Evolutionary conservation across 2,113 vertebrate species (phyloP), one percentile per base, ranked within the genome.

Genomic region (Dendropsophus ebraccatus): DNA sequence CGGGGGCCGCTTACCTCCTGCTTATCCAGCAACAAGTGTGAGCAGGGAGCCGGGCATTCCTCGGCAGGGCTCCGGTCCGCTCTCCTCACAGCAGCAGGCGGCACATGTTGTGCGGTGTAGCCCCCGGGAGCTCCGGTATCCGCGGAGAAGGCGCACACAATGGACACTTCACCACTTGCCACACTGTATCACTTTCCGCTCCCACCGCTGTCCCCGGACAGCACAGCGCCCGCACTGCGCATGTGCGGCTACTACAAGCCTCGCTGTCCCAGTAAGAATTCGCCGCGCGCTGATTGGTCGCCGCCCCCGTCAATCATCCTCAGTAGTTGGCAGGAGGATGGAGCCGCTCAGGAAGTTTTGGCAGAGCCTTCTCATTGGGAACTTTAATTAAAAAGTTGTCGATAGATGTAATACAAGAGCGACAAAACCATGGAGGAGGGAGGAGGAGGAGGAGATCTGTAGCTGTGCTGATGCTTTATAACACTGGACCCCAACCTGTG

Each of bases 1-100:
- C 88, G 41, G 45, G 86, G 84, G 90, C 88, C 89, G 81, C 90
- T 69, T 88, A 93, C 91, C 89, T 91, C 90, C 60, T 35, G 50
- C 90, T 88, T 90, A 87, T 73, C 75, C 84, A 58, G 67, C 78
- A 84, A 84, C 87, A 89, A 89, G 89, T 88, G 74, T 69, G 82
- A 82, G 62, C 90, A 45, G 87, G 87, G 80, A 80, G 86, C 88
- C 85, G 73, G 87, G 86, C 87, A 77, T 89, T 47, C 87, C 90
- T 84, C 87, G 12, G 65, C 80, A 80, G 79, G 81, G n/a, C n/a
- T n/a, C n/a, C n/a, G 87, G 75, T 80, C 90, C 60, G 17, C 62
- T 69, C 87, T 83, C 86, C 86, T 65, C 86, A 81, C 56, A 67
- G 23, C 60, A 54, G 23, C 32, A 9, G 45, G 30, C 17, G 32